Base-by-base conservation (phyloP, 2,797 vertebrate genomes). In the Hephaestus fuliginosus region DNA sequence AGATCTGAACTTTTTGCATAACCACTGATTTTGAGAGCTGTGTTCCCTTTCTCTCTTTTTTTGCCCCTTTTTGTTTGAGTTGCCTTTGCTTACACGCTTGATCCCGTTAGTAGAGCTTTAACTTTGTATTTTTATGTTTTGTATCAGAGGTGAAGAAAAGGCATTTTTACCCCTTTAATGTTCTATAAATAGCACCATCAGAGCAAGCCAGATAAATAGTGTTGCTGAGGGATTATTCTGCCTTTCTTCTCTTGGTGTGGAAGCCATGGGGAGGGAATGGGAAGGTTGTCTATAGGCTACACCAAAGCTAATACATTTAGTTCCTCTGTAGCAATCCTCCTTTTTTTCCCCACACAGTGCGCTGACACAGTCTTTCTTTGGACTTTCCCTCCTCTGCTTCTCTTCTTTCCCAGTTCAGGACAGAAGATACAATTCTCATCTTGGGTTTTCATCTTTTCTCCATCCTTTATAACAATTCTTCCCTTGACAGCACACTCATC, bases 181-280 rank as follows among this genome's bases (percentile, higher is more conserved):
- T 65, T 53, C 85, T 93, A 91, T 92, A 91, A 94, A 94, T 94
- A 89, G 84, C 64, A 70, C 62, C 64, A 84, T 88, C 88, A 86
- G 78, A 88, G 80, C 58, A 28, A 49, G 30, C 65, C 74, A 87
- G 87, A 93, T 89, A 78, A 88, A 92, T 74, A 41, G 65, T 85
- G 75, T 83, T 84, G 72, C 69, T 70, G 69, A 76, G 74, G 80
- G 86, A 89, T 90, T 91, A 85, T 82, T 90, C 74, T 86, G 83
- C 78, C 82, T 85, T 87, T 82, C 81, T 86, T 86, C 67, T 51
- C 33, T 71, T 72, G 46, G 66, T 71, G 65, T 89, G 80, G 65
- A 87, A 87, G 72, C 77, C 60, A 63, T 62, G 30, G 53, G 69
- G 57, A 78, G 51, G 39, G 72, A 81, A 56, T 43, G 49, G 60